Evolutionary conservation across 2,113 vertebrate genomes (phyloP).

Genomic region (Synodontis membranacea): DNA sequence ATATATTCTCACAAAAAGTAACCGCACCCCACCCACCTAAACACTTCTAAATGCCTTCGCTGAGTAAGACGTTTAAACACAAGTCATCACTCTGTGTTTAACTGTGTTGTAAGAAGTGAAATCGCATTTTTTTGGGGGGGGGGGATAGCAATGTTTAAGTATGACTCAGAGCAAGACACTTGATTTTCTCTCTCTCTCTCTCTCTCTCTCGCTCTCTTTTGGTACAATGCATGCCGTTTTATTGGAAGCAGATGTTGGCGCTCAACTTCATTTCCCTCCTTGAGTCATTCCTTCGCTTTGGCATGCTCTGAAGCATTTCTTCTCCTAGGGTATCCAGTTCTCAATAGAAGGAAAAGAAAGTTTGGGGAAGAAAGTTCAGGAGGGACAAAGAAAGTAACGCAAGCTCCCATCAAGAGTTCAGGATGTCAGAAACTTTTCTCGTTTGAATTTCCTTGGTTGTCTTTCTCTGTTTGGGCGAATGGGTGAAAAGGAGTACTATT

Average conservation of each 20-base stretch:
- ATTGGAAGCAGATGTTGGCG: conserved; percentile 61
- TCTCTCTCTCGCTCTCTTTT: no score
- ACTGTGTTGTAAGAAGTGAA: conserved; percentile 47
- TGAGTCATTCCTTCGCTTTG: conserved; percentile 45
- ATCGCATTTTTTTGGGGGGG: conserved; percentile 32
- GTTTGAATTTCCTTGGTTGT: conserved; percentile 9
- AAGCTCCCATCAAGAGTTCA: conserved; percentile 25
- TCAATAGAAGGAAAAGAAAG: conserved; percentile 20
- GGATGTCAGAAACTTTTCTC: conserved; percentile 3
- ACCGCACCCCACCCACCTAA: conserved; percentile 29
- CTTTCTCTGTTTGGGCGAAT: conserved; percentile 14
- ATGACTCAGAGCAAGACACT: conserved; percentile 46
- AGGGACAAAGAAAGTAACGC: conserved; percentile 37
- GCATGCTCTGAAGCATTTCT: conserved; percentile 36
- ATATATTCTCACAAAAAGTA: conserved; percentile 40
- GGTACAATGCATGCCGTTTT: conserved; percentile 56
- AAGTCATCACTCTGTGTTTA: conserved; percentile 28
- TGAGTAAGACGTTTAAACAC: conserved; percentile 13
- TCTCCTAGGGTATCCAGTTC: conserved; percentile 18
- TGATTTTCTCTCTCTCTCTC: conserved; percentile 24
- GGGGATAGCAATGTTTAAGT: conserved; percentile 20
- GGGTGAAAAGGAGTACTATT: conserved; percentile 4
- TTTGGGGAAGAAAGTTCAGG: conserved; percentile 25
- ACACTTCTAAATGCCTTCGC: conserved; percentile 28
- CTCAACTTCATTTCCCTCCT: conserved; percentile 49